These are phyloP conservation scores for Psilanteris sp. DNA, from an alignment of 1,140 invertebrate genomes.

Conservation along the genomic window DNA sequence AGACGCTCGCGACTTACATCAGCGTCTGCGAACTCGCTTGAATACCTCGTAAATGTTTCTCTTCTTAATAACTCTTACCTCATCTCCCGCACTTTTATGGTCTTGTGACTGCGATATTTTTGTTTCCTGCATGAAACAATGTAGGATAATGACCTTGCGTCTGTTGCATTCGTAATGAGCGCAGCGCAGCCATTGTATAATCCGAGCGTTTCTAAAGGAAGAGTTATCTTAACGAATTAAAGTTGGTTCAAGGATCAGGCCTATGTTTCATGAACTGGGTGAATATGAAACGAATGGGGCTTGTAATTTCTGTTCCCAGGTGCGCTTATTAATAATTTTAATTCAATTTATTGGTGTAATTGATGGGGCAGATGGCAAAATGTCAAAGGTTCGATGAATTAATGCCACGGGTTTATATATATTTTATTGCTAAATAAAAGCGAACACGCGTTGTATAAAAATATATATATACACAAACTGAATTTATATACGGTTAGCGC, in stretches of 20 bases:
- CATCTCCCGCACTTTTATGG: constrained; percentile 46
- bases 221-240: constrained; percentile 47
- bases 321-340: no score
- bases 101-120: constrained; percentile 49
- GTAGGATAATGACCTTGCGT: constrained; percentile 52
- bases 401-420: no score
- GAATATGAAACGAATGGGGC: constrained; percentile 20
- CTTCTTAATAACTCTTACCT: constrained; percentile 55
- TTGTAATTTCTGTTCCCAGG: no score
- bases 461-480: no score
- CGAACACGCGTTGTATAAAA: no score
- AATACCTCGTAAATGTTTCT: constrained; percentile 53
- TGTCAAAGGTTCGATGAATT: no score
- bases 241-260: constrained; percentile 39
- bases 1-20: constrained; percentile 27
- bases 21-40: constrained; percentile 14
- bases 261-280: constrained; percentile 10
- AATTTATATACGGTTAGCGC: no score
- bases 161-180: constrained; percentile 51
- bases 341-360: no score
- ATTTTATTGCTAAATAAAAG: no score
- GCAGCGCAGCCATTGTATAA: constrained; percentile 26
- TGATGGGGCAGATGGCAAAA: no score
- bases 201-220: constrained; percentile 14
- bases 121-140: constrained; percentile 51